Conservation (phyloP, 1,140 invertebrate genomes). For the Alviniconcha marisindica region DNA sequence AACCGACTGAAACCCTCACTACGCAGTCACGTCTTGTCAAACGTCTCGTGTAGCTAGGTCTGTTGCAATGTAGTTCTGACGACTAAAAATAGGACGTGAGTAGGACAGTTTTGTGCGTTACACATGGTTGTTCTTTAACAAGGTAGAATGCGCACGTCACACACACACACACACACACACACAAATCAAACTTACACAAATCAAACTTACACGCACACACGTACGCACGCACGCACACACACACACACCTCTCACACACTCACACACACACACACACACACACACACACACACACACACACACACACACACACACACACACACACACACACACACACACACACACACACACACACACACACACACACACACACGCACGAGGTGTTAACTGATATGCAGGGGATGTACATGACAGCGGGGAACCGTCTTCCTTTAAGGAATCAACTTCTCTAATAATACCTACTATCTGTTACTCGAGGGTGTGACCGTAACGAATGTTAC, state of each 20-base stretch:
- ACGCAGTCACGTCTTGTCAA: no score
- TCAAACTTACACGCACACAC: background rate
- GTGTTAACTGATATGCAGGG: no score
- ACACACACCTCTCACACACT: background rate
- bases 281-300: background rate
- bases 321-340: constrained; percentile 23
- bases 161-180: background rate
- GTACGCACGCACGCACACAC: background rate
- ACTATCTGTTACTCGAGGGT: no score
- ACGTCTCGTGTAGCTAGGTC: no score
- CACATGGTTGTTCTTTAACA: background rate
- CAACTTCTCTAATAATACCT: no score
- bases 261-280: constrained; percentile 25
- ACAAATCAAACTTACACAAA: background rate
- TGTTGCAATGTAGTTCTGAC: no score
- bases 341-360: constrained; percentile 20
- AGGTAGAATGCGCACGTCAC: no score
- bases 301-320: constrained; percentile 9
- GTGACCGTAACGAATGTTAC: no score
- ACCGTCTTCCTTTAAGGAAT: no score
- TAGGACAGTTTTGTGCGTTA: background rate
- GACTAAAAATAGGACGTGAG: no score
- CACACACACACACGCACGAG: background rate
- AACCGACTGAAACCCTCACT: no score
- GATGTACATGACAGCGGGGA: no score